These are phyloP conservation scores for Panopea generosa DNA, from an alignment of 2,888 invertebrate genomes.

Conservation along the genomic window DNA sequence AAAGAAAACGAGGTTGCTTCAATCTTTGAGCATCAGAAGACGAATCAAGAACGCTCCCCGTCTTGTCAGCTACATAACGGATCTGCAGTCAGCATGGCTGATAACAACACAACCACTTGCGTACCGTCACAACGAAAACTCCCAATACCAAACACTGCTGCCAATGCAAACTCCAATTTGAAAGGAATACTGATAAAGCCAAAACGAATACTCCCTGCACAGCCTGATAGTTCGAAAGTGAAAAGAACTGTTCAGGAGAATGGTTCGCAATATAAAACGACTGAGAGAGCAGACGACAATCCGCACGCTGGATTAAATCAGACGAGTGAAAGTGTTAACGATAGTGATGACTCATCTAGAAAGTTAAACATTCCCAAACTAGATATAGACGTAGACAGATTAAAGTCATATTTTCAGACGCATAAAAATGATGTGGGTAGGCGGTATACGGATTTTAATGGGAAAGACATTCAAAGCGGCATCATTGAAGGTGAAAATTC, in stretches of 20 bases:
- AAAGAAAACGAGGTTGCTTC: no score
- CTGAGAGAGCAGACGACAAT: constrained; percentile 24
- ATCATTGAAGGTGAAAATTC: constrained; percentile 7
- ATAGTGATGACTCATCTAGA: constrained; percentile 11
- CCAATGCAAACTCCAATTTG: constrained; percentile 52
- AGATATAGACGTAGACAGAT: constrained; percentile 49
- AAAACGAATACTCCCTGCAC: constrained; percentile 60
- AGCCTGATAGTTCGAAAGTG: constrained; percentile 47
- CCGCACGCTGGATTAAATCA: constrained; percentile 23
- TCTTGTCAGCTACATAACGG: no score
- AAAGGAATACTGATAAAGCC: constrained; percentile 63
- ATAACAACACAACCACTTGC: no score
- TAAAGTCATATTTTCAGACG: constrained; percentile 46
- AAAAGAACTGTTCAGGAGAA: constrained; percentile 32
- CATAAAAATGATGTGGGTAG: neutral
- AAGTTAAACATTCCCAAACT: constrained; percentile 39
- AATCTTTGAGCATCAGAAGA: no score
- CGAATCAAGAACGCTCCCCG: no score
- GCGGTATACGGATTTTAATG: constrained; percentile 37
- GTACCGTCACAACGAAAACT: constrained; percentile 39
- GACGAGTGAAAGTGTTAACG: constrained; percentile 9
- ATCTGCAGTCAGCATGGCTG: no score
- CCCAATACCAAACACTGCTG: constrained; percentile 42
- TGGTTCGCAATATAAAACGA: constrained; percentile 20
- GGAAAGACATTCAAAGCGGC: neutral